Conservation (phyloP, 1,140 invertebrate species). For the Leptopilina boulardi region DNA sequence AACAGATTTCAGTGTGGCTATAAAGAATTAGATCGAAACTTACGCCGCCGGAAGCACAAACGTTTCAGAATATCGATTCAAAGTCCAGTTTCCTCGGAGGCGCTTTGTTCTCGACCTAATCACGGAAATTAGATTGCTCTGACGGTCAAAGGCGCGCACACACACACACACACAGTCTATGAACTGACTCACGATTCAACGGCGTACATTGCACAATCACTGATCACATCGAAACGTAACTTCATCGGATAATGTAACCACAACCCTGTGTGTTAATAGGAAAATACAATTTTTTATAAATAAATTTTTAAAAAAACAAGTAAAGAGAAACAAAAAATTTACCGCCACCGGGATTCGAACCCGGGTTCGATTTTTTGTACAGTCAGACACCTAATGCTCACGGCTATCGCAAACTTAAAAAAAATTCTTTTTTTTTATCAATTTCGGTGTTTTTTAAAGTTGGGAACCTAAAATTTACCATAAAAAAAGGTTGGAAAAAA, state of each 20-base stretch:
- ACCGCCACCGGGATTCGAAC: too few relatives aligned
- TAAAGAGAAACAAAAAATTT: too few relatives aligned
- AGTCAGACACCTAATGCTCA: too few relatives aligned
- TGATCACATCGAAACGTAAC: slow-evolving; percentile 11
- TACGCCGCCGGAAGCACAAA: not conserved
- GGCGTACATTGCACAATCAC: slow-evolving; percentile 16
- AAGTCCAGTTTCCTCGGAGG: slow-evolving; percentile 9
- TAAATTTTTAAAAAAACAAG: not conserved
- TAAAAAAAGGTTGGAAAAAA: too few relatives aligned
- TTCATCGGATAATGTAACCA: not conserved
- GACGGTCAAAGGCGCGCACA: slow-evolving; percentile 3
- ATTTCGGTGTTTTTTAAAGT: too few relatives aligned
- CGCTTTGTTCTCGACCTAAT: slow-evolving; percentile 31
- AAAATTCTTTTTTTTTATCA: too few relatives aligned
- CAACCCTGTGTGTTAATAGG: slow-evolving; percentile 8
- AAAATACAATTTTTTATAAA: not conserved
- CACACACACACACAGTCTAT: too few relatives aligned
- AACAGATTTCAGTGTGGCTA: not conserved
- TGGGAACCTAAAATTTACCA: too few relatives aligned
- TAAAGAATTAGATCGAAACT: slow-evolving; percentile 10
- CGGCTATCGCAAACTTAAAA: too few relatives aligned
- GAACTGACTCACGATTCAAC: slow-evolving; percentile 1
- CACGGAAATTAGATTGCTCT: slow-evolving; percentile 29
- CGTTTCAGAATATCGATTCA: slow-evolving; percentile 5
- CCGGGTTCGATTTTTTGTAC: too few relatives aligned